These are phyloP conservation scores for Drosophila quinaria DNA, from an alignment of 2,888 invertebrate genomes.

Conservation along the genomic window DNA sequence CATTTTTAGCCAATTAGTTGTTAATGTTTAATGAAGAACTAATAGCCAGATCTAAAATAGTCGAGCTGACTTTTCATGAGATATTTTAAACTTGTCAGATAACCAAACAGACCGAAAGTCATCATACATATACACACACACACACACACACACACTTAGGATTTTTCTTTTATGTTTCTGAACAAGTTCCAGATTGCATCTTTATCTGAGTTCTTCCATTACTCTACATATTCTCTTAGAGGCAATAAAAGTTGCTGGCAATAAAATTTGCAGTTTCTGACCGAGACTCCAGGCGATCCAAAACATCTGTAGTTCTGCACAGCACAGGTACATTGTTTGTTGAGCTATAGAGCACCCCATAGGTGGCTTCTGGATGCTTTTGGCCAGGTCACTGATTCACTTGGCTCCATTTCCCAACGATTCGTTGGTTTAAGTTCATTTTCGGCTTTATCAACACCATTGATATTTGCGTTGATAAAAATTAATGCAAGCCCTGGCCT, in stretches of 20 bases:
- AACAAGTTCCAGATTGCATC: constrained; percentile 79
- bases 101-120: no score
- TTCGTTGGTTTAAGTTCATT: constrained; percentile 17
- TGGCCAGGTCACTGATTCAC: constrained; percentile 72
- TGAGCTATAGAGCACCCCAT: no score
- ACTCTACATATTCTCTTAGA: constrained; percentile 78
- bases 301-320: constrained; percentile 76
- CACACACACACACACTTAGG: constrained; percentile 3
- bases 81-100: no score
- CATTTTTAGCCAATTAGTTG: no score
- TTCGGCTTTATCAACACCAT: constrained; percentile 51
- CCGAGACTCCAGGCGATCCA: constrained; percentile 53
- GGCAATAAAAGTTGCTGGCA: constrained; percentile 81
- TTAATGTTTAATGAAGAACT: no score
- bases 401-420: constrained; percentile 59
- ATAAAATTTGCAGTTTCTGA: constrained; percentile 81
- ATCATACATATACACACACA: constrained; percentile 2
- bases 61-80: no score
- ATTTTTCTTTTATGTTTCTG: constrained; percentile 19
- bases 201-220: constrained; percentile 61
- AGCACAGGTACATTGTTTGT: no score
- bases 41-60: no score
- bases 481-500: constrained; percentile 46
- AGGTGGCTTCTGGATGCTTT: constrained; percentile 67
- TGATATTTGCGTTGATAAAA: constrained; percentile 76